phyloP scores from a whole-genome alignment of 2,797 vertebrate species.

The Pseudochirops cupreus region DNA sequence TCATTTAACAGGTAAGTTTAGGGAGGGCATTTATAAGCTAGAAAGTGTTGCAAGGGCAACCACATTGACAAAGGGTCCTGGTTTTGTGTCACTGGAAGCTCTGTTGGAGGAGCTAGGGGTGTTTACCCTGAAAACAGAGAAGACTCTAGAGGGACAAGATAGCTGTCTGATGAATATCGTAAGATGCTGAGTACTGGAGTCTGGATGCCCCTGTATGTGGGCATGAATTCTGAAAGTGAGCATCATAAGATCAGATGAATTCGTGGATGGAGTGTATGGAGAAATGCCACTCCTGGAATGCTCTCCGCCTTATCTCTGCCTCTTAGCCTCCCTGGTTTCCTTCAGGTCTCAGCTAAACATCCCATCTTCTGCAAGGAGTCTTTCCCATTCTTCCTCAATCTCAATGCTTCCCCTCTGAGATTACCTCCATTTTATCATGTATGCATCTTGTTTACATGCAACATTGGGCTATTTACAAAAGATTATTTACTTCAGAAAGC shows the following conservation, averaged over 20 bases:
- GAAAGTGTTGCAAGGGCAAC: background rate
- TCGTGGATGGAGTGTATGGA: background rate
- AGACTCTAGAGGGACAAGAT: background rate
- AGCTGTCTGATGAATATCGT: background rate
- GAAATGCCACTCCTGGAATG: background rate
- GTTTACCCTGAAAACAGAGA: background rate
- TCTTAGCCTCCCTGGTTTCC: background rate
- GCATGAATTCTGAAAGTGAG: background rate
- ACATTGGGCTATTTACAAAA: background rate
- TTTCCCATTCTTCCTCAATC: background rate
- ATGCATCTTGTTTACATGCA: background rate
- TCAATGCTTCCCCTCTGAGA: background rate
- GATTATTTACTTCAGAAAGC: background rate
- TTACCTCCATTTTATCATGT: background rate
- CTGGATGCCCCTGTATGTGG: background rate
- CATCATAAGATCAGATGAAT: background rate
- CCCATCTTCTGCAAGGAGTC: background rate
- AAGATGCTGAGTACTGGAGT: background rate
- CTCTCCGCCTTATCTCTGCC: background rate
- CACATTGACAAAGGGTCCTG: background rate
- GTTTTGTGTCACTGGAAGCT: background rate
- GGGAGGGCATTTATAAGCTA: background rate
- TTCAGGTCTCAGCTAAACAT: background rate
- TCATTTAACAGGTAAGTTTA: background rate
- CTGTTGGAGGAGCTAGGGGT: background rate